Evolutionary conservation across 2,888 invertebrate species (phyloP).

Genomic region (Nemurella pictetii): DNA sequence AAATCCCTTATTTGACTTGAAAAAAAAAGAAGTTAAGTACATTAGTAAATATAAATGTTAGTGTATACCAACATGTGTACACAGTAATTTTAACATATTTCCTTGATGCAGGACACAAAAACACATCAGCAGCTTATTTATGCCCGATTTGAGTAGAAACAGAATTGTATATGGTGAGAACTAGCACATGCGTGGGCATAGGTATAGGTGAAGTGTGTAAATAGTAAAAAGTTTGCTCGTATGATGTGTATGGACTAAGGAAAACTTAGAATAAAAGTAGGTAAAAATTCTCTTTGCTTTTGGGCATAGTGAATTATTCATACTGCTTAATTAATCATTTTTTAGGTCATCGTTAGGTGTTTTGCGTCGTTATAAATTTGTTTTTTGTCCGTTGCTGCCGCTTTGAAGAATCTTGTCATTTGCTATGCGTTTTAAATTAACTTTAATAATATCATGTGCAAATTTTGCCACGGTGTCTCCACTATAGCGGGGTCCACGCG

Average conservation of each 20-base stretch:
- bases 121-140: background rate
- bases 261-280: background rate
- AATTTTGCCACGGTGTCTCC: no score
- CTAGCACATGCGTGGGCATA: background rate
- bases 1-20: no score
- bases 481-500: no score
- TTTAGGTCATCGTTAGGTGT: no score
- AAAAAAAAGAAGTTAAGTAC: no score
- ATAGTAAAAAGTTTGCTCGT: background rate
- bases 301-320: background rate
- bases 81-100: background rate
- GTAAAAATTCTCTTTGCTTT: background rate
- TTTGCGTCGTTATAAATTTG: no score
- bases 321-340: background rate
- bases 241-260: background rate
- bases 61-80: background rate
- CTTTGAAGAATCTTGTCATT: no score
- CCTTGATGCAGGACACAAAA: background rate
- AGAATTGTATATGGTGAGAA: conserved; percentile 6
- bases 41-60: no score
- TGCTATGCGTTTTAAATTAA: no score
- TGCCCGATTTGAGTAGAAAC: background rate
- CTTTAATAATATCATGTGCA: background rate
- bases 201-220: background rate
- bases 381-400: no score